phyloP scores from a whole-genome alignment of 1,140 invertebrate genomes.

The Notospermus geniculatus region DNA sequence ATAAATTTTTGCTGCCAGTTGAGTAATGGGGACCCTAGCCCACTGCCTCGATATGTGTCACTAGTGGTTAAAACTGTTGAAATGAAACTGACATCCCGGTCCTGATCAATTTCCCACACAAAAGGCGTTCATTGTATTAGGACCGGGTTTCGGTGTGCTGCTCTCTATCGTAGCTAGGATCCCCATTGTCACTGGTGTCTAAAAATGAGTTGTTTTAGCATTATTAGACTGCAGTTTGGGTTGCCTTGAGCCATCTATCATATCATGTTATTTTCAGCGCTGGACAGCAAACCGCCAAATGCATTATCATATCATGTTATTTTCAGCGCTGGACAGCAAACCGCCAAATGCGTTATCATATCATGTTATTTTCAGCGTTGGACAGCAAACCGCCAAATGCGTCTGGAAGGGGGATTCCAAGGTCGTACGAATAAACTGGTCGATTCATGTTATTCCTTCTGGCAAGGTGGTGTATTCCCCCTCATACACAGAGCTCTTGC shows the following conservation, averaged over 20 bases:
- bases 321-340: slow-evolving; percentile 78
- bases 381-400: slow-evolving; percentile 86
- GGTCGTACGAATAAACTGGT: slow-evolving; percentile 94
- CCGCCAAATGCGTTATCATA: slow-evolving; percentile 75
- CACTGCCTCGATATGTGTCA: too few species aligned
- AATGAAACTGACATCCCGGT: too few species aligned
- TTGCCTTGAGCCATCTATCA: too few species aligned
- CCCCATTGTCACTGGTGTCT: too few species aligned
- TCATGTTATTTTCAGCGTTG: slow-evolving; percentile 64
- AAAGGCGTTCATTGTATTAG: too few species aligned
- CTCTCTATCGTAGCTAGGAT: too few species aligned
- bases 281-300: slow-evolving; percentile 89
- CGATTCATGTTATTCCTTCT: slow-evolving; percentile 98
- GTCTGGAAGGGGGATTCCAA: slow-evolving; percentile 85
- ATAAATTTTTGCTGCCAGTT: neutral
- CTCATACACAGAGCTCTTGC: slow-evolving; percentile 57
- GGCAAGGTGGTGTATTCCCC: slow-evolving; percentile 91
- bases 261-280: slow-evolving; percentile 59
- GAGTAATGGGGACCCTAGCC: too few species aligned
- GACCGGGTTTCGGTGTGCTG: too few species aligned
- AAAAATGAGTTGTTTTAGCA: too few species aligned
- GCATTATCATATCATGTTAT: slow-evolving; percentile 48
- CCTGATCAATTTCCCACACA: too few species aligned
- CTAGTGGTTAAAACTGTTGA: too few species aligned
- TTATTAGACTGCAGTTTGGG: too few species aligned